Percentiles rank a stretch among this genome's conserved stretches.
These are phyloP conservation scores for Paedocypris micromegethes DNA, from an alignment of 2,797 vertebrate genomes.

Conservation along the genomic window DNA sequence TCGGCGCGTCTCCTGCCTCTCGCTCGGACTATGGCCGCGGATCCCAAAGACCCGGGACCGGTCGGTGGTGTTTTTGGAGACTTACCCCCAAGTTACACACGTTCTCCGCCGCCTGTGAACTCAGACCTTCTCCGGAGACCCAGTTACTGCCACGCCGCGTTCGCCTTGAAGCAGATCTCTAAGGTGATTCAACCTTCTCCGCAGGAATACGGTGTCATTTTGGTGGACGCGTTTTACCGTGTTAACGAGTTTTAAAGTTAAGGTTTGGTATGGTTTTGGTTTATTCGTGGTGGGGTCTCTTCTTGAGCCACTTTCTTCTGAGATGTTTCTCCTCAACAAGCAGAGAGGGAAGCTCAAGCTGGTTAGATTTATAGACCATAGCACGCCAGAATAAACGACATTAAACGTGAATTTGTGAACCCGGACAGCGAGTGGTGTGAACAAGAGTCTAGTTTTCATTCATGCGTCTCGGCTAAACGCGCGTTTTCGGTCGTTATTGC, in stretches of 20 bases:
- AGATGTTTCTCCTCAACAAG: background rate
- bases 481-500: constrained; percentile 2
- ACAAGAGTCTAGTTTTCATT: constrained; percentile 46
- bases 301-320: no score
- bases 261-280: background rate
- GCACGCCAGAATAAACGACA: background rate
- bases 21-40: constrained; percentile 81
- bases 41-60: constrained; percentile 69
- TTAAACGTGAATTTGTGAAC: background rate
- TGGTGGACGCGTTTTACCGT: no score
- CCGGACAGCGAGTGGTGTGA: constrained; percentile 27
- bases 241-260: background rate
- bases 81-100: constrained; percentile 76
- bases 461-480: constrained; percentile 33
- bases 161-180: constrained; percentile 79
- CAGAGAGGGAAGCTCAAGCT: background rate
- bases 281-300: background rate
- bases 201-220: background rate
- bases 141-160: constrained; percentile 80
- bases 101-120: constrained; percentile 64
- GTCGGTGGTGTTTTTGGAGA: constrained; percentile 71
- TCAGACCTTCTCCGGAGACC: constrained; percentile 73
- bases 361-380: background rate
- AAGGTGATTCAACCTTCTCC: constrained; percentile 67
- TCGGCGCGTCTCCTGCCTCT: constrained; percentile 49